Evolutionary conservation across 2,113 vertebrate species (phyloP).

Genomic region (Chrysochloris asiatica): DNA sequence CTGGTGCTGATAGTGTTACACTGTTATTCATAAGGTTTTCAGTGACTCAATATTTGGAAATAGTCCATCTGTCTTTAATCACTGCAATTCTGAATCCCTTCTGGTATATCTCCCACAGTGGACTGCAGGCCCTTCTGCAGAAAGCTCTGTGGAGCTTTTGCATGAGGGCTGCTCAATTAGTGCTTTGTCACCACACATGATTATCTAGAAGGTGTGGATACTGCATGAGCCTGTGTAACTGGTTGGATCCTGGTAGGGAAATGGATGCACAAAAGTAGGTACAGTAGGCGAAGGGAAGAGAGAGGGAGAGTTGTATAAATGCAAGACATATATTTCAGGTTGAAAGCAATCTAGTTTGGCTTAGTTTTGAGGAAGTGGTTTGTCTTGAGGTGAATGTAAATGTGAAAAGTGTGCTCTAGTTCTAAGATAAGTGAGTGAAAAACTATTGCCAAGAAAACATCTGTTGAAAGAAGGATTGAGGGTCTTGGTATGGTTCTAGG

Average conservation of each 20-base stretch:
- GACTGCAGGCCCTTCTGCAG: neutral
- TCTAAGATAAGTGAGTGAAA: neutral
- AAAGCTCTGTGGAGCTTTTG: neutral
- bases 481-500: neutral
- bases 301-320: neutral
- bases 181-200: neutral
- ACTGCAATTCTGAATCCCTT: neutral
- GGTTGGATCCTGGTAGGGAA: neutral
- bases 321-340: neutral
- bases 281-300: neutral
- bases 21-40: too few relatives aligned
- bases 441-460: neutral
- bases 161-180: neutral
- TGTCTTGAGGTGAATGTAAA: neutral
- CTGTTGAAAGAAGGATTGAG: neutral
- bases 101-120: neutral
- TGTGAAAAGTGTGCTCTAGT: neutral
- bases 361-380: constrained; percentile 20
- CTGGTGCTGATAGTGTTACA: too few relatives aligned
- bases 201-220: neutral
- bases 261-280: neutral
- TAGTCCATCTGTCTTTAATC: neutral
- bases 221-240: neutral
- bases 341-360: neutral
- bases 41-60: too few relatives aligned